phyloP scores from a whole-genome alignment of 2,113 vertebrate species.

The Leuciscus idus region DNA sequence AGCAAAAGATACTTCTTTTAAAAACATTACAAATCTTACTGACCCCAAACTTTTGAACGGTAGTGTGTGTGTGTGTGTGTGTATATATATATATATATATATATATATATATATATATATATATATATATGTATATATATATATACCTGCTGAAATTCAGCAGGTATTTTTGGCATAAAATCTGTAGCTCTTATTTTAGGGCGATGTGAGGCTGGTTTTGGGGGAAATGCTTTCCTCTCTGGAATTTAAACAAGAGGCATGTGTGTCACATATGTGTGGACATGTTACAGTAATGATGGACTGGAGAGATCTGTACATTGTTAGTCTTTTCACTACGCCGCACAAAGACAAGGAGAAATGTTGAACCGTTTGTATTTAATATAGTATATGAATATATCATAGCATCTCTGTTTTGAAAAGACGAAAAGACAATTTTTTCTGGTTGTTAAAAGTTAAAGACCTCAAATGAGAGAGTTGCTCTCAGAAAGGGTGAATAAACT shows the following conservation, averaged over 20 bases:
- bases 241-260: slow-evolving; percentile 61
- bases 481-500: neutral
- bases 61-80: too few species aligned
- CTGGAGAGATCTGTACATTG: neutral
- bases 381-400: too few species aligned
- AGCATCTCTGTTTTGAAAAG: neutral
- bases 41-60: too few species aligned
- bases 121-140: neutral
- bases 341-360: neutral
- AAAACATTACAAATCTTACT: too few species aligned
- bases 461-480: neutral
- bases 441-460: neutral
- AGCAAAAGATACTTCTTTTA: too few species aligned
- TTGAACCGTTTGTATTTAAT: neutral
- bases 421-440: neutral
- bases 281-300: slow-evolving; percentile 24
- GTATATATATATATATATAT: neutral
- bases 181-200: neutral
- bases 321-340: neutral
- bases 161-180: slow-evolving; percentile 29
- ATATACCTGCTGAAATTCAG: neutral
- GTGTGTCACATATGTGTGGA: slow-evolving; percentile 66
- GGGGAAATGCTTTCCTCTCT: slow-evolving; percentile 16
- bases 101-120: neutral
- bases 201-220: neutral